Evolutionary conservation across 2,797 vertebrate genomes (phyloP), one percentile per base, ranked within the genome.

Genomic region (Mycteria americana): DNA sequence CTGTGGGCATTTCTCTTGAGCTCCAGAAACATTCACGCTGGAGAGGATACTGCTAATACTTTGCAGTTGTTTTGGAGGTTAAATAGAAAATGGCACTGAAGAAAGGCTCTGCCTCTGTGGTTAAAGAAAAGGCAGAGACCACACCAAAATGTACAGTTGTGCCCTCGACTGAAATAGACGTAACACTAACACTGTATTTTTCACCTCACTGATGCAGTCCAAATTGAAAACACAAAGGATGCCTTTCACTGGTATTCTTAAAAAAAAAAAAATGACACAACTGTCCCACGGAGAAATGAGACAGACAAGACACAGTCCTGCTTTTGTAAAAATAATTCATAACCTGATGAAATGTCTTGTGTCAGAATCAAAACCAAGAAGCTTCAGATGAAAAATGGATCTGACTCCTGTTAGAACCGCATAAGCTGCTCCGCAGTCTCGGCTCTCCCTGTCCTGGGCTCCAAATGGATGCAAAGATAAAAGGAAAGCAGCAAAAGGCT

Each of bases 11-110:
- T 96, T 95, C 68, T 86, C 50, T 81, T 78, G 27, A 87, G 74
- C 68, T 91, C 64, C 74, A 76, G 80, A 92, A 96, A 92, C 64
- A 51, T 86, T 87, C 51, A 77, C 77, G 65, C n/a, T 87, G 73
- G 72, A 90, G 60, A 95, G 67, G 77, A 85, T 95, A 79, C 92
- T 48, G 89, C 64, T 93, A 93, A 94, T 94, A 89, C 19, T 90
- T 96, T 95, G 28, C 93, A 96, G 89, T 97, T 95, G 89, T 90
- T 90, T 88, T 45, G 43, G 41, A 92, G 60, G 56, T 90, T 91
- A 92, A 89, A 81, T 74, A 86, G 79, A 85, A 96, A 92, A 56
- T 13, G 0, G 67, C 54, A 76, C 33, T 65, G 68, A 85, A 92
- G 35, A 95, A 93, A 93, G 57, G 25, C 35, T 88, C 41, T 93